These are phyloP conservation scores for Spermophilus dauricus DNA, from an alignment of 2,113 vertebrate genomes.

Conservation along the genomic window DNA sequence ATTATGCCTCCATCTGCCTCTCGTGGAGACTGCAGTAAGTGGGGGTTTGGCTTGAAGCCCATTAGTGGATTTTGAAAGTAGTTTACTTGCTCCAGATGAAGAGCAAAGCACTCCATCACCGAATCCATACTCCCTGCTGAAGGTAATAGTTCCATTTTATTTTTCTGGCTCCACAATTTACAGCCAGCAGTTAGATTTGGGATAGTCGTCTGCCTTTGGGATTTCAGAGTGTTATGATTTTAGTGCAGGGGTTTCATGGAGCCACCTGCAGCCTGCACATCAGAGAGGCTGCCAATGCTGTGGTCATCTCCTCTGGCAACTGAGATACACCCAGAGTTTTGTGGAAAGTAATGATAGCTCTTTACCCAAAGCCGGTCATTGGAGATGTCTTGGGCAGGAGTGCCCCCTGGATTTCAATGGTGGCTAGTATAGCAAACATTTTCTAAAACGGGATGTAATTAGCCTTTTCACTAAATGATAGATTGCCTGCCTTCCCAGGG, in stretches of 20 bases:
- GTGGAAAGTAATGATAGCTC: constrained; percentile 48
- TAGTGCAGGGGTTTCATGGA: constrained; percentile 71
- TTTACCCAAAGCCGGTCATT: not conserved
- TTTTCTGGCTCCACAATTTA: constrained; percentile 78
- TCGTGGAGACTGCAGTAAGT: constrained; percentile 64
- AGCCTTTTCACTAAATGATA: not conserved
- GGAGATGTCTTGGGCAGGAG: not conserved
- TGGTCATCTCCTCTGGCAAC: constrained; percentile 36
- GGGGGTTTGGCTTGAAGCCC: constrained; percentile 52
- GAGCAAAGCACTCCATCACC: constrained; percentile 72
- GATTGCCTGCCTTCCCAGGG: not conserved
- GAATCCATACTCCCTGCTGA: constrained; percentile 71
- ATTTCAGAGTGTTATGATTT: constrained; percentile 74
- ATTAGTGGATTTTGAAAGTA: constrained; percentile 71
- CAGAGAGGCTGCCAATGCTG: constrained; percentile 11
- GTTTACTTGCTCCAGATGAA: constrained; percentile 76
- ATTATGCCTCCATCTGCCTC: not conserved
- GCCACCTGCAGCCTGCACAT: constrained; percentile 71
- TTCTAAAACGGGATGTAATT: constrained; percentile 30
- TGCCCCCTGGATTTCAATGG: not conserved
- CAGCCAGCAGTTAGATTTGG: constrained; percentile 77
- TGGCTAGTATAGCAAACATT: not conserved
- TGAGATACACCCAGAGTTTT: constrained; percentile 44
- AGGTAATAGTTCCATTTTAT: constrained; percentile 80
- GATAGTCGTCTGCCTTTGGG: constrained; percentile 74